phyloP scores from a whole-genome alignment of 2,113 vertebrate species.

The Toxostoma redivivum region DNA sequence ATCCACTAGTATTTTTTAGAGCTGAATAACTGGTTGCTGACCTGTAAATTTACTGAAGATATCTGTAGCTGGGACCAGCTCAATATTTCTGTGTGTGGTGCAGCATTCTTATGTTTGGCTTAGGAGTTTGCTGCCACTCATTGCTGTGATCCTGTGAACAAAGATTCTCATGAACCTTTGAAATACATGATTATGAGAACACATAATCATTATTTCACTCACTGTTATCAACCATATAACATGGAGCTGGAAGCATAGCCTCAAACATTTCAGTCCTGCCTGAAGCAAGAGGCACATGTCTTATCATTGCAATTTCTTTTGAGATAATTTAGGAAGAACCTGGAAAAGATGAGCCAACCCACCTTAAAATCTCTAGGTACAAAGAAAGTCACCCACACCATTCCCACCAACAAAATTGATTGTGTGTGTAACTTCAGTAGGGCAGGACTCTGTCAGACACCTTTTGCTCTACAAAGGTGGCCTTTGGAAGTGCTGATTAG shows the following conservation, averaged over 20 bases:
- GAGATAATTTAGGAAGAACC: not conserved
- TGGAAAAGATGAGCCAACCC: not conserved
- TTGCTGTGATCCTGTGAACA: not conserved
- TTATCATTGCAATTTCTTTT: not conserved
- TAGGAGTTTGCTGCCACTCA: not conserved
- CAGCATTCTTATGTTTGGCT: not conserved
- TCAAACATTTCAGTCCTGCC: not conserved
- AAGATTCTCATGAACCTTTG: not conserved
- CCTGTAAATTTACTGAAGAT: not conserved
- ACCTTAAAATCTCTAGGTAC: not conserved
- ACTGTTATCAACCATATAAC: not conserved
- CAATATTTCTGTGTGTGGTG: not conserved
- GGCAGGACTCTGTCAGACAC: not conserved
- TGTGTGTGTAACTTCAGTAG: not conserved
- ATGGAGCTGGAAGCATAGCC: not conserved
- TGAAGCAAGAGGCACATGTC: rapidly evolving
- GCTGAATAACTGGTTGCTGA: not conserved
- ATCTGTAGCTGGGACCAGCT: not conserved
- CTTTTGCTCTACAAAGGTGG: not conserved
- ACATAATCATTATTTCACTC: not conserved
- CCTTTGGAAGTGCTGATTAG: not conserved
- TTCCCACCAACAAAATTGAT: not conserved
- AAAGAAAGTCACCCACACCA: not conserved
- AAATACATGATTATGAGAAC: not conserved
- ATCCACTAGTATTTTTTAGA: not conserved